Conservation (phyloP, 2,113 vertebrate genomes). For the Chelonoidis abingdonii region DNA sequence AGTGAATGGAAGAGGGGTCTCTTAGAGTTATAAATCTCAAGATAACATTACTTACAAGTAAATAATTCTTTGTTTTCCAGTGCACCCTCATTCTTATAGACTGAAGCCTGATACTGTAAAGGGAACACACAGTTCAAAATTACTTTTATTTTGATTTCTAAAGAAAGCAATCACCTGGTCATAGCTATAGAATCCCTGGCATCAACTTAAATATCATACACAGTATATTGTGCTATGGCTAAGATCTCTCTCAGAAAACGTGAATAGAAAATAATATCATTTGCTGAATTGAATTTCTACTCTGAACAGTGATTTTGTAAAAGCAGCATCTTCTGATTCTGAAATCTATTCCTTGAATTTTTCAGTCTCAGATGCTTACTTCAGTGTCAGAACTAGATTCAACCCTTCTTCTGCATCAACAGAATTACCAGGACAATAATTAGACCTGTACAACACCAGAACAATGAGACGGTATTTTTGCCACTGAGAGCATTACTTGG, state of each 20-base stretch:
- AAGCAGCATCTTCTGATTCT: background rate
- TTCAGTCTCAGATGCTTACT: background rate
- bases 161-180: background rate
- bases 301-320: background rate
- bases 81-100: fast-evolving
- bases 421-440: conserved; percentile 11
- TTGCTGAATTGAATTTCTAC: background rate
- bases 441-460: background rate
- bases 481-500: background rate
- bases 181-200: background rate
- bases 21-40: background rate
- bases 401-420: conserved; percentile 30
- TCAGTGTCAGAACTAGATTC: background rate
- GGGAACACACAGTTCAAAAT: background rate
- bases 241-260: background rate
- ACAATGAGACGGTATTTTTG: background rate
- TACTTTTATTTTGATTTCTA: background rate
- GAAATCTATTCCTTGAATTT: background rate
- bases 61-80: fast-evolving
- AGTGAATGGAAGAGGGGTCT: background rate
- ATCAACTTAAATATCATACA: background rate
- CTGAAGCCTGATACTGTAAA: fast-evolving
- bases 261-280: background rate
- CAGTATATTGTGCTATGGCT: background rate
- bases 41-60: background rate